A percentile compares a stretch with the other conserved stretches of the same genome.
Conservation (phyloP, 2,888 invertebrate genomes). For the Tachystola acroxantha region DNA sequence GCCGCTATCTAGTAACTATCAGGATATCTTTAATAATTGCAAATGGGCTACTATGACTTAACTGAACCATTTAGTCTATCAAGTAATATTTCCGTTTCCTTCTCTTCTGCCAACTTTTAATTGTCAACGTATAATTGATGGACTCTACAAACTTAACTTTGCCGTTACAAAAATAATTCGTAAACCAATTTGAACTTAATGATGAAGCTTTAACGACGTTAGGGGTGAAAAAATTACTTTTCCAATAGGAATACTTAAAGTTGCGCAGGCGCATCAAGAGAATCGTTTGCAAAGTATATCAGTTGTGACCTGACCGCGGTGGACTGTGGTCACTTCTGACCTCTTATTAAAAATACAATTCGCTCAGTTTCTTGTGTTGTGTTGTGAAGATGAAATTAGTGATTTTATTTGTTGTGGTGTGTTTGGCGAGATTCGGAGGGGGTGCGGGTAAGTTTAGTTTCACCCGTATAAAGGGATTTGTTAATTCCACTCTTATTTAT, state of each 20-base stretch:
- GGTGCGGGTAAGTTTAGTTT: slow-evolving; percentile 56
- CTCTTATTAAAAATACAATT: slow-evolving; percentile 8
- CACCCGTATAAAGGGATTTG: too few relatives aligned
- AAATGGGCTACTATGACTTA: too few relatives aligned
- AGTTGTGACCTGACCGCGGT: slow-evolving; percentile 46
- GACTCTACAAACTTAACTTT: slow-evolving; percentile 19
- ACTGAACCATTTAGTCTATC: too few relatives aligned
- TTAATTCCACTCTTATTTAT: too few relatives aligned
- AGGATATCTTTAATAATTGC: too few relatives aligned
- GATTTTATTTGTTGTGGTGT: slow-evolving; percentile 47
- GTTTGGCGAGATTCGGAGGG: slow-evolving; percentile 40
- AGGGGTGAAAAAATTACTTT: slow-evolving; percentile 27
- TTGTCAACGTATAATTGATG: neutral
- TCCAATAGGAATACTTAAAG: slow-evolving; percentile 35
- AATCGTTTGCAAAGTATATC: slow-evolving; percentile 36
- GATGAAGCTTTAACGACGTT: slow-evolving; percentile 7
- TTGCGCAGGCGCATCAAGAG: slow-evolving; percentile 41
- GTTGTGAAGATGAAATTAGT: slow-evolving; percentile 64
- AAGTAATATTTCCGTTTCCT: neutral
- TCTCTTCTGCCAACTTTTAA: neutral
- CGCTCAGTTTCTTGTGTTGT: slow-evolving; percentile 12
- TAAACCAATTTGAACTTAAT: neutral
- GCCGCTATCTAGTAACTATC: too few relatives aligned
- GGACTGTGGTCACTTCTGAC: slow-evolving; percentile 35
- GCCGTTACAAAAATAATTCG: slow-evolving; percentile 12